These are phyloP conservation scores for Drosophila kanapiae DNA, from an alignment of 1,140 invertebrate genomes.

Conservation along the genomic window DNA sequence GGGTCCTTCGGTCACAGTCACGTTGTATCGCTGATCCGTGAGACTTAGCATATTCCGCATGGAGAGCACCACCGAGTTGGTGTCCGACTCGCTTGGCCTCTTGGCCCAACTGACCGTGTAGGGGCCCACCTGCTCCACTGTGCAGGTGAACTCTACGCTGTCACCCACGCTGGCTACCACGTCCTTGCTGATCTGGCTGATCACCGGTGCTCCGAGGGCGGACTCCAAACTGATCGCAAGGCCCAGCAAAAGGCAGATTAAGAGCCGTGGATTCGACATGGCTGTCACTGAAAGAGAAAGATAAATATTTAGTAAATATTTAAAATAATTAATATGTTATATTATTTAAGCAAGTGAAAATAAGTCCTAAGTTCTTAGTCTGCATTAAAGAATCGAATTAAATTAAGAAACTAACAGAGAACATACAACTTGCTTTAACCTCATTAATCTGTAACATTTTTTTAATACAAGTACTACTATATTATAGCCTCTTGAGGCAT, in stretches of 20 bases:
- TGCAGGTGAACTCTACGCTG: constrained; percentile 91
- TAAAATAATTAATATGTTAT: too few species aligned
- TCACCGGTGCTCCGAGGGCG: constrained; percentile 84
- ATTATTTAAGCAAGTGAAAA: too few species aligned
- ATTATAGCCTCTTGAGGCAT: too few species aligned
- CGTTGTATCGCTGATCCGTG: constrained; percentile 90
- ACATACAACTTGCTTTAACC: too few species aligned
- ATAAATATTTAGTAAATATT: neutral
- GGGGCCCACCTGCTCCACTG: constrained; percentile 91
- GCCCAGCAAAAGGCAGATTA: constrained; percentile 36
- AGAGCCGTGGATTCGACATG: constrained; percentile 30
- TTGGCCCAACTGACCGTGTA: constrained; percentile 92
- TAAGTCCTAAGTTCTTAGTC: too few species aligned
- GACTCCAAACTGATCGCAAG: constrained; percentile 12
- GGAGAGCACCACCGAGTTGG: constrained; percentile 86
- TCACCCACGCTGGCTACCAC: constrained; percentile 93
- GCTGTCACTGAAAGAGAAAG: constrained; percentile 12
- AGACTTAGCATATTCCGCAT: constrained; percentile 90
- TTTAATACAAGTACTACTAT: too few species aligned
- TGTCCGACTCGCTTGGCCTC: constrained; percentile 65
- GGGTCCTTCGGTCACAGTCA: constrained; percentile 87
- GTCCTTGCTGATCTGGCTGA: constrained; percentile 92
- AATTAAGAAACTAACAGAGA: too few species aligned
- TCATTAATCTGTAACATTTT: too few species aligned
- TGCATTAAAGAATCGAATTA: too few species aligned